Evolutionary conservation across 1,140 invertebrate species (phyloP).

Genomic region (Pseudachorutes palmiensis): DNA sequence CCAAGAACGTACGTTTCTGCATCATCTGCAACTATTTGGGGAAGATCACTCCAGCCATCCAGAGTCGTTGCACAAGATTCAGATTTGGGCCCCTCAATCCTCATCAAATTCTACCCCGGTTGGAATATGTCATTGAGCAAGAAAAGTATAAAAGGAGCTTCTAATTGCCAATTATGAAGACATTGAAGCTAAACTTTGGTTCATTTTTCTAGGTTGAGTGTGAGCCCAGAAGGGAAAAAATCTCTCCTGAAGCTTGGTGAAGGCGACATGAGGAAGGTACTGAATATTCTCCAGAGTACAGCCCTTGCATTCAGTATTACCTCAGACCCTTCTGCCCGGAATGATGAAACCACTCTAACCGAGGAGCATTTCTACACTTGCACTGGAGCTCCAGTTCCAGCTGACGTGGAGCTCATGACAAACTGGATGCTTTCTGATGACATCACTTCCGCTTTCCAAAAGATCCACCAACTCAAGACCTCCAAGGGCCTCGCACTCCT

Average conservation of each 20-base stretch:
- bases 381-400: constrained; percentile 85
- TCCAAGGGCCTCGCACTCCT: constrained; percentile 78
- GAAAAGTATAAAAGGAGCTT: constrained; percentile 61
- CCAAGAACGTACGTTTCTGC: constrained; percentile 96
- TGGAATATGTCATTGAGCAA: constrained; percentile 72
- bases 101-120: constrained; percentile 80
- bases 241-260: constrained; percentile 80
- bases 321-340: constrained; percentile 18
- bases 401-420: constrained; percentile 82
- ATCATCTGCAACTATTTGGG: constrained; percentile 98
- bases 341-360: constrained; percentile 48
- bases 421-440: constrained; percentile 82
- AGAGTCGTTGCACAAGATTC: constrained; percentile 95
- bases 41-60: constrained; percentile 96
- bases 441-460: constrained; percentile 68
- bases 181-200: too few species aligned
- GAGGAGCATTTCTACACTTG: constrained; percentile 85
- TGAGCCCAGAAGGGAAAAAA: constrained; percentile 82
- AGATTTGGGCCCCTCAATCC: constrained; percentile 82
- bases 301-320: constrained; percentile 58
- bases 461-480: constrained; percentile 73
- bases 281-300: constrained; percentile 93
- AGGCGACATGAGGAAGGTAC: constrained; percentile 96
- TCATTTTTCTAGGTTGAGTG: constrained; percentile 75
- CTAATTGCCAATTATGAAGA: constrained; percentile 16